These are phyloP conservation scores for Branchinecta lindahli DNA, from an alignment of 1,140 invertebrate genomes.

Conservation along the genomic window DNA sequence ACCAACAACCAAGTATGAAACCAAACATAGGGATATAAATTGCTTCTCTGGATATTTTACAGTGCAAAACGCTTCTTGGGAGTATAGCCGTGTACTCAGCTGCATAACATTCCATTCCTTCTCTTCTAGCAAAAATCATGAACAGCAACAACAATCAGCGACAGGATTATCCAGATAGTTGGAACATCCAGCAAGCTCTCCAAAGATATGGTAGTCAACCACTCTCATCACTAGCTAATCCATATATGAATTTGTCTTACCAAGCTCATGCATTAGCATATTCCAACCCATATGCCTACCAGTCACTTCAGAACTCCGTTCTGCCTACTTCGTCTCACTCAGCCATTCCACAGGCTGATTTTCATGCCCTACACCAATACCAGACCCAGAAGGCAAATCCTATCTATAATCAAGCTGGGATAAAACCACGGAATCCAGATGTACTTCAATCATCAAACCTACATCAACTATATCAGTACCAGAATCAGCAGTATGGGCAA, in stretches of 20 bases:
- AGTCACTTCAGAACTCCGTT: not conserved
- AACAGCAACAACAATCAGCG: not conserved
- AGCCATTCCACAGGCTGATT: not conserved
- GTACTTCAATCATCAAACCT: not conserved
- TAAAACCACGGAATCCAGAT: not conserved
- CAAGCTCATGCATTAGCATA: constrained; percentile 7
- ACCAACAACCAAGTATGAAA: no score
- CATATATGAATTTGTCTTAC: not conserved
- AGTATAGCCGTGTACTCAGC: no score
- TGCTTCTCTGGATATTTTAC: no score
- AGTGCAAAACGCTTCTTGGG: no score
- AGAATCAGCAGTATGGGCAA: not conserved
- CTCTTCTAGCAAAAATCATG: not conserved
- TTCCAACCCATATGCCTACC: constrained; percentile 3
- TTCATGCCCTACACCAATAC: not conserved
- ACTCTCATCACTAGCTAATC: not conserved
- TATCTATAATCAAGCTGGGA: not conserved
- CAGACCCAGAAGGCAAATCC: not conserved
- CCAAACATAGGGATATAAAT: no score
- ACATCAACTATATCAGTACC: not conserved
- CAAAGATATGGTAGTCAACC: not conserved
- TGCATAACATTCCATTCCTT: not conserved
- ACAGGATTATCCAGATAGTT: constrained; percentile 2
- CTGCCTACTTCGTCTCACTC: not conserved
- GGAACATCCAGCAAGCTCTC: not conserved